Percentiles rank a stretch among this genome's conserved stretches.
Evolutionary conservation across 2,113 vertebrate genomes (phyloP).

Genomic region (Clarias magur): DNA sequence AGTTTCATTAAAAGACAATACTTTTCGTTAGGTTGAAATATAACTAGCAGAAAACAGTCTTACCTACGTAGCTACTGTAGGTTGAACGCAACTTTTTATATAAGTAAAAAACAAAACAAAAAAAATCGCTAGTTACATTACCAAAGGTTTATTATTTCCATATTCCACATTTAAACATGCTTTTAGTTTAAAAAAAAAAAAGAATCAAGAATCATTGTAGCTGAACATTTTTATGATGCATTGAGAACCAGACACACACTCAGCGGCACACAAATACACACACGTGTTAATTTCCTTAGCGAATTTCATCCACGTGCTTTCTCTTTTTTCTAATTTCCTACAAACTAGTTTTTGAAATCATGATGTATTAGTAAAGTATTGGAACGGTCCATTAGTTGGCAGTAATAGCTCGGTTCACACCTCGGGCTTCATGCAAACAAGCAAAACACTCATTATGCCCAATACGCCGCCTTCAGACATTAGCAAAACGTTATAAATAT

Average conservation of each 20-base stretch:
- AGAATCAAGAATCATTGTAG: neutral
- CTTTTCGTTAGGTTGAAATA: neutral
- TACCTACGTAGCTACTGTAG: neutral
- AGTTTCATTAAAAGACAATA: neutral
- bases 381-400: neutral
- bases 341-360: neutral
- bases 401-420: neutral
- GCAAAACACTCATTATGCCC: neutral
- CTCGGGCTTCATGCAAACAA: neutral
- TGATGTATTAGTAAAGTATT: neutral
- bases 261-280: neutral
- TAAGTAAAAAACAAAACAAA: no score
- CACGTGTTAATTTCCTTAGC: neutral
- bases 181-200: no score
- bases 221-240: neutral
- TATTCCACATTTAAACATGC: no score
- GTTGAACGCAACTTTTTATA: no score
- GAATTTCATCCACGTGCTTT: neutral
- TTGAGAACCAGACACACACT: neutral
- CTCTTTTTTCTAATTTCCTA: neutral
- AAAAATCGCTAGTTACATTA: no score
- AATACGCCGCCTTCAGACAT: neutral
- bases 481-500: neutral
- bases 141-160: no score
- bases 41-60: neutral